Evolutionary conservation across 1,140 invertebrate genomes (phyloP), one percentile per base, ranked within the genome.

Genomic region (Pissodes strobi): DNA sequence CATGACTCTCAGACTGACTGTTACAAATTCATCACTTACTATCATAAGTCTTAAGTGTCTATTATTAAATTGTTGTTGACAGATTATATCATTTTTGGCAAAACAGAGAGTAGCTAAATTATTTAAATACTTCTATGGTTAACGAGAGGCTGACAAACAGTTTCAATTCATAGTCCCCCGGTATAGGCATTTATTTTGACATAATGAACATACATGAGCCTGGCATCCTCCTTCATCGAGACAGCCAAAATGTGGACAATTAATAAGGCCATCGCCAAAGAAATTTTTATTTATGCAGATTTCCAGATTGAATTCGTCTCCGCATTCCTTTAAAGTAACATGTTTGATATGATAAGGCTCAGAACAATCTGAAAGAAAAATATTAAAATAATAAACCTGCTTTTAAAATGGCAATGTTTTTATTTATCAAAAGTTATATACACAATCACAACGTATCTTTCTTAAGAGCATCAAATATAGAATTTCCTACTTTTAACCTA

Each of bases 171-270:
- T n/a, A n/a, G n/a, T n/a, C n/a, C n/a, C n/a, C n/a, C n/a, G n/a
- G n/a, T n/a, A 6, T 9, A 23, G 23, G 2, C 10, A 52, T 13
- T 17, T n/a, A 34, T 5, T 21, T 17, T 17, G 21, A 46, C 4
- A n/a, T 41, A 9, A 15, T n/a, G 45, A 15, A 45, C 55, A 23
- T 45, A 57, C 55, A 22, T 38, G 22, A 41, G 3, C n/a, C 2
- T 30, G 23, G 27, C 61, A 64, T n/a, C 34, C 43, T 13, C 21
- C 21, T 62, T 64, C 61, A 38, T 64, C 61, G 0, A 34, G 8
- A 38, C 61, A 64, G 23, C 48, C 61, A 48, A 39, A 64, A 30
- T 37, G 30, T 13, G 61, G 61, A n/a, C 61, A 64, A 46, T 64
- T 64, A 45, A 64, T 25, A 15, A 23, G n/a, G 5, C 52, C 52